Evolutionary conservation across 2,888 invertebrate genomes (phyloP).

Genomic region (Automeris io): DNA sequence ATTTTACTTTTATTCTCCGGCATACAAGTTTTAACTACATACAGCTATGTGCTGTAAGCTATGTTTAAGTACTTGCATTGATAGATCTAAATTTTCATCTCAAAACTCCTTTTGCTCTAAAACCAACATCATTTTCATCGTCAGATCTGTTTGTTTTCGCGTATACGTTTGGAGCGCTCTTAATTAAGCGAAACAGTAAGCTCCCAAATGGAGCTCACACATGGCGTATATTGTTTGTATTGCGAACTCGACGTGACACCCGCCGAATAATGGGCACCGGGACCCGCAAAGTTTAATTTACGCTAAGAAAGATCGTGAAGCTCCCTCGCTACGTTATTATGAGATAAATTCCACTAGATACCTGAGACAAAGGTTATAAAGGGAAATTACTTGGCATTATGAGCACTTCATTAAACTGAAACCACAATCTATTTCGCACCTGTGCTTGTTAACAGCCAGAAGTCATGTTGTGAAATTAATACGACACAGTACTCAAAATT

Average conservation of each 20-base stretch:
- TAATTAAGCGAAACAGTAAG: constrained; percentile 5
- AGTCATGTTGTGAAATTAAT: too few relatives aligned
- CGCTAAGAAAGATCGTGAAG: constrained; percentile 28
- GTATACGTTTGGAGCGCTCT: constrained; percentile 5
- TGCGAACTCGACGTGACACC: constrained; percentile 9
- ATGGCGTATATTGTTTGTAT: constrained; percentile 7
- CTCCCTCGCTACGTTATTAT: constrained; percentile 27
- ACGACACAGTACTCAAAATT: too few relatives aligned
- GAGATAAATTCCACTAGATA: constrained; percentile 35
- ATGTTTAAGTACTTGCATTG: too few relatives aligned
- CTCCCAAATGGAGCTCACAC: constrained; percentile 6
- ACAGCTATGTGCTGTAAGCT: too few relatives aligned
- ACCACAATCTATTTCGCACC: constrained; percentile 11
- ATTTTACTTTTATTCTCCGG: too few relatives aligned
- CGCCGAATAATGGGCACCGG: constrained; percentile 18
- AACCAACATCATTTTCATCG: too few relatives aligned
- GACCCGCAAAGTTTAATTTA: constrained; percentile 42
- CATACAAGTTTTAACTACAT: too few relatives aligned
- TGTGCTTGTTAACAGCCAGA: background rate
- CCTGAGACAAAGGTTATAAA: constrained; percentile 30
- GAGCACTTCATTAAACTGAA: constrained; percentile 39
- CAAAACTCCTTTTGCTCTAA: too few relatives aligned
- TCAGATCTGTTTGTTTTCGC: too few relatives aligned
- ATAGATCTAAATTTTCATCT: too few relatives aligned
- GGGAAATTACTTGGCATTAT: constrained; percentile 33